Percentiles rank a stretch among this genome's conserved stretches.
phyloP scores from a whole-genome alignment of 2,113 vertebrate species.

The Rhabdomys dilectus region DNA sequence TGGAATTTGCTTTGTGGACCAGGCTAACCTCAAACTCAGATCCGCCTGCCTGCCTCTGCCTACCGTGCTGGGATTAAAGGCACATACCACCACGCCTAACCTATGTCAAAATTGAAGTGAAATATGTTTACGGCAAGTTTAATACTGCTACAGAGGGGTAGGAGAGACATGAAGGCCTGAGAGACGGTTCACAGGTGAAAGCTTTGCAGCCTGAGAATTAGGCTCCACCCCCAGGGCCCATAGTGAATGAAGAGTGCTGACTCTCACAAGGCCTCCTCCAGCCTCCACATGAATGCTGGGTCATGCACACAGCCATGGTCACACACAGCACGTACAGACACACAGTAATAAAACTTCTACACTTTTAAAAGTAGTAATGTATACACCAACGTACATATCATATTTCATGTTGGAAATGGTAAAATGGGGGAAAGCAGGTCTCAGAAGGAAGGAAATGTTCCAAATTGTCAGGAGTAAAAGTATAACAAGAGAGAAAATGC shows the following conservation, averaged over 20 bases:
- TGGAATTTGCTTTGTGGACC: background rate
- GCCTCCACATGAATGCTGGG: too few species aligned
- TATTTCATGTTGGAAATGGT: slow-evolving; percentile 35
- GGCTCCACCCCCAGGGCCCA: background rate
- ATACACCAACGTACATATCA: slow-evolving; percentile 23
- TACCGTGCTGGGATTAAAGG: background rate
- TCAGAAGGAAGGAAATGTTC: slow-evolving; percentile 31
- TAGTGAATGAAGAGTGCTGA: background rate
- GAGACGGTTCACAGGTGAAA: background rate
- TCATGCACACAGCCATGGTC: too few species aligned
- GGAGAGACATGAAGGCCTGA: too few species aligned
- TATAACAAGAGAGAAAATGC: slow-evolving; percentile 6
- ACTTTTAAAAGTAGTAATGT: background rate
- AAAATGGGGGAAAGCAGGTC: background rate
- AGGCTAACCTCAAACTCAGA: background rate
- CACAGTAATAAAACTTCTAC: background rate
- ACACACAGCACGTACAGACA: too few species aligned
- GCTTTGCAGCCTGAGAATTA: background rate
- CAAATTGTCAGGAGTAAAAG: background rate
- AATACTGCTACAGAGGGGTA: background rate
- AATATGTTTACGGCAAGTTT: background rate
- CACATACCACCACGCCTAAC: too few species aligned
- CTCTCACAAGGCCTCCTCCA: background rate
- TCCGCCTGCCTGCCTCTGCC: background rate
- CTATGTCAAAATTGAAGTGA: slow-evolving; percentile 50